Conservation (phyloP, 2,113 vertebrate species). For the sheep (Ovis aries) region ARS-UI_Ramb_v3.0 NC_056056.1:55033001-55033500, state of each 20-base stretch:
- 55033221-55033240: background rate
- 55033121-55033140: background rate
- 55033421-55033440: background rate
- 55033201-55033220: background rate
- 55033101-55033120: background rate
- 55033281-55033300: background rate
- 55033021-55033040: background rate
- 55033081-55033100: background rate
- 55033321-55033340: background rate
- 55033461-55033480: background rate
- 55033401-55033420: background rate
- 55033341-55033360: background rate
- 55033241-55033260: background rate
- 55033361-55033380: background rate
- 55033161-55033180: background rate
- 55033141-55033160: background rate
- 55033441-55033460: background rate
- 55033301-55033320: background rate
- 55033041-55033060: accelerated
- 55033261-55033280: background rate
- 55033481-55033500: background rate
- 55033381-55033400: background rate
- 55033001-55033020: background rate
- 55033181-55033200: background rate
- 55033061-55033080: background rate